phyloP scores from a whole-genome alignment of 30 jellyfish, hydroid and myxozoan species.

The Aurelia aurita region DNA sequence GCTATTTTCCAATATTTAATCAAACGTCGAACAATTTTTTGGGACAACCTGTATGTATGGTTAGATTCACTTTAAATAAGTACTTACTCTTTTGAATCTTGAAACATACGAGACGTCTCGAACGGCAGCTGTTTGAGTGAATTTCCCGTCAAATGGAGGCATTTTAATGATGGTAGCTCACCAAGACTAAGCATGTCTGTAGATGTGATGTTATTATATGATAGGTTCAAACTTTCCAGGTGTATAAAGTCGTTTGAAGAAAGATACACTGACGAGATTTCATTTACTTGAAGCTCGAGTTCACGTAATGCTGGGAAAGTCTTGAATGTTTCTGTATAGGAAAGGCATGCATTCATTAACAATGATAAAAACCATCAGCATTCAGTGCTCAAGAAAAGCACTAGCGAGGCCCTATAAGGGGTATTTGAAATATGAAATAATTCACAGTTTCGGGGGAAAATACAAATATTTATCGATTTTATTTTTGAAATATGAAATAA shows the following conservation, averaged over 20 bases:
- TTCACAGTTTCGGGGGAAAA: too few species aligned
- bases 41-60: neutral
- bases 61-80: too few species aligned
- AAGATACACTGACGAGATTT: neutral
- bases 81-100: neutral
- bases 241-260: conserved; percentile 26
- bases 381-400: neutral
- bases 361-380: neutral
- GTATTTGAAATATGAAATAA: too few species aligned
- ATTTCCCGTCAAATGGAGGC: conserved; percentile 51
- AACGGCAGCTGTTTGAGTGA: conserved; percentile 38
- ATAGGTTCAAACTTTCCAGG: conserved; percentile 35
- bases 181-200: conserved; percentile 32
- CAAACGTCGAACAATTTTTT: neutral
- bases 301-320: conserved; percentile 67
- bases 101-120: neutral
- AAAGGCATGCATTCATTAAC: neutral
- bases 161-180: conserved; percentile 30
- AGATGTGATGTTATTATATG: conserved; percentile 31
- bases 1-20: too few species aligned
- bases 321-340: conserved; percentile 43
- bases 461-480: too few species aligned
- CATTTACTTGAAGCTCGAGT: conserved; percentile 62
- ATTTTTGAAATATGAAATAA: too few species aligned
- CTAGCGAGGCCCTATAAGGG: too few species aligned